phyloP scores from a whole-genome alignment of 2,888 invertebrate genomes.

The Drosophila pseudotalamancana region DNA sequence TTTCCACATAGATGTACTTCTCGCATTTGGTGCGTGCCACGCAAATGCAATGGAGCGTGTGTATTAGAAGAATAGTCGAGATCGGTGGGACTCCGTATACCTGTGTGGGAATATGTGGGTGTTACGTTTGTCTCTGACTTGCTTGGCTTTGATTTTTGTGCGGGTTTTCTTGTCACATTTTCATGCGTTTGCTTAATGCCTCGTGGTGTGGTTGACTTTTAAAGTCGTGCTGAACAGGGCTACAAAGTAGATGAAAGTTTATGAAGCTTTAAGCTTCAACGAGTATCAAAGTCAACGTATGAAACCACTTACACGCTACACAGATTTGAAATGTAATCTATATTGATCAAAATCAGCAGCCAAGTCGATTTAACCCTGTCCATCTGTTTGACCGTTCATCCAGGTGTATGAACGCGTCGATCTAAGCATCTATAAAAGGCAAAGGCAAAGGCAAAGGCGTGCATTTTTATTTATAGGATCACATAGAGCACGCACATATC shows the following conservation, averaged over 20 bases:
- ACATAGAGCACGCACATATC: no score
- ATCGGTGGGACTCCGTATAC: constrained; percentile 9
- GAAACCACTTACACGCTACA: not conserved
- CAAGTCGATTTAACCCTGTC: no score
- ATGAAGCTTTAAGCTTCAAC: not conserved
- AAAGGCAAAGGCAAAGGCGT: no score
- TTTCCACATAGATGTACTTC: constrained; percentile 36
- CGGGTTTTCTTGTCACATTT: constrained; percentile 52
- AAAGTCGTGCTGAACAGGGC: constrained; percentile 30
- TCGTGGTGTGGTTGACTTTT: constrained; percentile 47
- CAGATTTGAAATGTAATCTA: no score
- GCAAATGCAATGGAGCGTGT: constrained; percentile 71
- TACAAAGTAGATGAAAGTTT: not conserved
- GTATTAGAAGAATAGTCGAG: constrained; percentile 25
- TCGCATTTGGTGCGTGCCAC: constrained; percentile 76
- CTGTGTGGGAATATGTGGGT: constrained; percentile 39
- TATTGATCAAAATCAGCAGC: no score
- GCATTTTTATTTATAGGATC: no score
- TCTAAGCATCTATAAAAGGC: no score
- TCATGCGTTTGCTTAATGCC: constrained; percentile 34
- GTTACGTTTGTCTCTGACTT: constrained; percentile 38
- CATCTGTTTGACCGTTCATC: no score
- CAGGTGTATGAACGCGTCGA: no score
- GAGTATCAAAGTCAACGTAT: not conserved
- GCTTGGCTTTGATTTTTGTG: constrained; percentile 31